These are phyloP conservation scores for Marronus borbonicus DNA, from an alignment of 2,888 invertebrate genomes.

Conservation along the genomic window DNA sequence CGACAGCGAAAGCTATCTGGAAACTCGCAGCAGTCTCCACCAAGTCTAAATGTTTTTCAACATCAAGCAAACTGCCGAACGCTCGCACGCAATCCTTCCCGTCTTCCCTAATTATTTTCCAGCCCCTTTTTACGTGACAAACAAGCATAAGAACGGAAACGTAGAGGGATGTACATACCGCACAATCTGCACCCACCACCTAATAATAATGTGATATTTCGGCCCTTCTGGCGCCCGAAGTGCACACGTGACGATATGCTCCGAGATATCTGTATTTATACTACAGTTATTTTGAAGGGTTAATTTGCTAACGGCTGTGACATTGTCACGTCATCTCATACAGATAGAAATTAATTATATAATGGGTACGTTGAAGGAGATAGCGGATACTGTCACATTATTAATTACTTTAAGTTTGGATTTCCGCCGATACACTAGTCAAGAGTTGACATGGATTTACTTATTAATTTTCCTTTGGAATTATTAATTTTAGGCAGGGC, in stretches of 20 bases:
- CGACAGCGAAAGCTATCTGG: background rate
- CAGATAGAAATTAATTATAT: slow-evolving; percentile 31
- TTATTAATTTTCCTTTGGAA: no score
- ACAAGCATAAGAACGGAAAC: slow-evolving; percentile 40
- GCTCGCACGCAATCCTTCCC: slow-evolving; percentile 28
- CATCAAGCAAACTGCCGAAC: background rate
- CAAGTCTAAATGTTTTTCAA: slow-evolving; percentile 29
- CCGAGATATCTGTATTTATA: slow-evolving; percentile 31
- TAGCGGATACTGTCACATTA: background rate
- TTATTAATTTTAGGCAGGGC: no score
- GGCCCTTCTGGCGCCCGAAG: slow-evolving; percentile 13
- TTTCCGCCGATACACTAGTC: background rate
- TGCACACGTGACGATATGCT: slow-evolving; percentile 23
- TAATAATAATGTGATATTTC: slow-evolving; percentile 39
- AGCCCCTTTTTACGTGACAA: slow-evolving; percentile 44
- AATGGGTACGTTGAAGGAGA: slow-evolving; percentile 22
- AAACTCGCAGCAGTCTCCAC: slow-evolving; percentile 20
- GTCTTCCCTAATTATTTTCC: slow-evolving; percentile 37
- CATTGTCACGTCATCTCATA: slow-evolving; percentile 29
- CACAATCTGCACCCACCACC: slow-evolving; percentile 27
- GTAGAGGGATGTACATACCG: slow-evolving; percentile 18
- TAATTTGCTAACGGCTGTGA: slow-evolving; percentile 20
- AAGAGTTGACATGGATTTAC: no score
- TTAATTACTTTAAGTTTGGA: background rate
- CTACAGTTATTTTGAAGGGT: slow-evolving; percentile 30